A percentile compares a stretch with the other conserved stretches of the same genome.
These are phyloP conservation scores for Chrysemys picta DNA, from an alignment of 2,113 vertebrate genomes.

Conservation along the genomic window DNA sequence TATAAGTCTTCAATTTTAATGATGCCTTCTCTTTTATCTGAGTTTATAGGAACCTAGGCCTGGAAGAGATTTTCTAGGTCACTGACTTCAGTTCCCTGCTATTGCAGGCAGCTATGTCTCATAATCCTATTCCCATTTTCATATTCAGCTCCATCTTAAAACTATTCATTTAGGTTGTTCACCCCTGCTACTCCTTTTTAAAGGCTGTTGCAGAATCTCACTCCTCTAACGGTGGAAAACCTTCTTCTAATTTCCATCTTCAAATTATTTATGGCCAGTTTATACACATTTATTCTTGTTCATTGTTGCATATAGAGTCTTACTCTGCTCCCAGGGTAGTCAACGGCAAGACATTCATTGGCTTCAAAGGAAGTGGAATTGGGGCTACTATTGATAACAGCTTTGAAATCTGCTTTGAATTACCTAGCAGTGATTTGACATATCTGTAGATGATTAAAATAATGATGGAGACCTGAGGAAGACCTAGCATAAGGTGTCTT, in stretches of 20 bases:
- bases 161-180: neutral
- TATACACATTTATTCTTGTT: neutral
- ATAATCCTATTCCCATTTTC: neutral
- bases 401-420: neutral
- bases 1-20: neutral
- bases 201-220: neutral
- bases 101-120: neutral
- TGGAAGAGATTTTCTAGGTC: neutral
- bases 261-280: neutral
- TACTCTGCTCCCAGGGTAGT: neutral
- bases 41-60: neutral
- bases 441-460: neutral
- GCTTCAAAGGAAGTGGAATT: neutral
- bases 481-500: neutral
- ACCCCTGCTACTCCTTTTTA: neutral
- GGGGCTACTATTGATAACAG: neutral
- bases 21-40: neutral
- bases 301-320: neutral
- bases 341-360: neutral
- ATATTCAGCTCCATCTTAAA: neutral
- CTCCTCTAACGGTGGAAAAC: neutral
- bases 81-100: neutral
- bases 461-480: neutral
- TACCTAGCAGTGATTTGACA: neutral
- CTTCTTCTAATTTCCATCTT: neutral